Evolutionary conservation across 1,140 invertebrate genomes (phyloP).

Genomic region (Micrasema longulum): DNA sequence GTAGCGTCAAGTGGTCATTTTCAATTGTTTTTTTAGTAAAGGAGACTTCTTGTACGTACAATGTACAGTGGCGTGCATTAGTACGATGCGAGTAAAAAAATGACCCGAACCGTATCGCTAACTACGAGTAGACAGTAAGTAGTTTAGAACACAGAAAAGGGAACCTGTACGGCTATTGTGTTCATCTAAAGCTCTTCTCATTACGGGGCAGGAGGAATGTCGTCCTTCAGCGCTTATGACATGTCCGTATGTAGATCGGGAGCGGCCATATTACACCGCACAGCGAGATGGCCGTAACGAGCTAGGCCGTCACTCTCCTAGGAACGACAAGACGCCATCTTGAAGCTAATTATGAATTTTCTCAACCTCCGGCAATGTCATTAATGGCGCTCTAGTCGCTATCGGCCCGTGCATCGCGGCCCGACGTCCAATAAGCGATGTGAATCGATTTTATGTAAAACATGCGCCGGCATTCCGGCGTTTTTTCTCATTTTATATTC

Average conservation of each 20-base stretch:
- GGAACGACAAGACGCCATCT: constrained; percentile 4
- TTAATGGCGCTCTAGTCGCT: constrained; percentile 28
- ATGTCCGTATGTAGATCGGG: not conserved
- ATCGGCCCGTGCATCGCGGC: constrained; percentile 12
- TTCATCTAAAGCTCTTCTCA: too few relatives aligned
- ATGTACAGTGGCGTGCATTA: too few relatives aligned
- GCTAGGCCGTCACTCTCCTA: constrained; percentile 17
- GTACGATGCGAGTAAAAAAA: too few relatives aligned
- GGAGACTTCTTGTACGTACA: too few relatives aligned
- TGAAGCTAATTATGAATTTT: constrained; percentile 34
- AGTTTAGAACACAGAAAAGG: too few relatives aligned
- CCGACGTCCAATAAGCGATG: constrained; percentile 28
- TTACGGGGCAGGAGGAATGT: too few relatives aligned
- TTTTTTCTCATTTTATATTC: constrained; percentile 50
- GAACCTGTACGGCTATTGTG: too few relatives aligned
- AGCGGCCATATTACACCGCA: too few relatives aligned
- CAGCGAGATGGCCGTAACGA: not conserved
- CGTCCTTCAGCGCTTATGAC: not conserved
- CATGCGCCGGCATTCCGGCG: constrained; percentile 49
- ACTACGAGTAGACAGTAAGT: too few relatives aligned
- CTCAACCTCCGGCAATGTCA: constrained; percentile 23
- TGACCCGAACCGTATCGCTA: too few relatives aligned
- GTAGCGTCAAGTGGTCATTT: too few relatives aligned
- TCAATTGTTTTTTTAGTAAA: too few relatives aligned
- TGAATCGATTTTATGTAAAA: constrained; percentile 49